Conservation (phyloP, 2,888 invertebrate species). For the Theretra japonica region DNA sequence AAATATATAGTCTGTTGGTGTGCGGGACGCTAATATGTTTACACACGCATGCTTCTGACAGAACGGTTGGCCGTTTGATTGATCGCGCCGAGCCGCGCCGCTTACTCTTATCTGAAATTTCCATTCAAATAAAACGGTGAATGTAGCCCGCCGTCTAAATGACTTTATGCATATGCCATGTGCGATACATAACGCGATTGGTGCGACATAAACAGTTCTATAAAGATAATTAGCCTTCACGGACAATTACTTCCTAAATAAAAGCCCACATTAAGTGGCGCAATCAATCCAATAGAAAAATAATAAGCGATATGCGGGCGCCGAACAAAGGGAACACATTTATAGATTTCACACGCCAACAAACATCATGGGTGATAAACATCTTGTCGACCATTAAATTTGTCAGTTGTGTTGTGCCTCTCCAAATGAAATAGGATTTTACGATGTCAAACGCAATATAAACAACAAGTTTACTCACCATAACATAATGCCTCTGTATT, state of each 20-base stretch:
- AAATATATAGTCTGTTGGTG: constrained; percentile 60
- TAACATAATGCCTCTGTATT: constrained; percentile 95
- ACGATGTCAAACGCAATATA: constrained; percentile 21
- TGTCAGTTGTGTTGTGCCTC: constrained; percentile 41
- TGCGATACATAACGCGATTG: not conserved
- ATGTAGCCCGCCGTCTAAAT: constrained; percentile 36
- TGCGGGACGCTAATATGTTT: constrained; percentile 54
- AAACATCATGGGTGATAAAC: constrained; percentile 55
- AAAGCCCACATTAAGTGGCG: constrained; percentile 44
- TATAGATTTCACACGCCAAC: constrained; percentile 68
- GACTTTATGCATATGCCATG: constrained; percentile 17
- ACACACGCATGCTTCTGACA: constrained; percentile 55
- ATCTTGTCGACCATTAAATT: constrained; percentile 61
- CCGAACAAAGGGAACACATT: constrained; percentile 62
- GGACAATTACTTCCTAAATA: constrained; percentile 48
- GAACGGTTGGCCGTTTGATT: constrained; percentile 51
- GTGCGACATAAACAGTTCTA: constrained; percentile 5
- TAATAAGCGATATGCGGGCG: constrained; percentile 67
- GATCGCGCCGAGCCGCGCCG: constrained; percentile 33
- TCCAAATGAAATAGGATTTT: constrained; percentile 27
- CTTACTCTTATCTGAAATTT: constrained; percentile 40
- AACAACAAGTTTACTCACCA: constrained; percentile 86
- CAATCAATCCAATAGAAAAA: constrained; percentile 54
- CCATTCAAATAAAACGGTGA: constrained; percentile 26
- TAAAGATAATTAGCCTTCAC: constrained; percentile 26